Evolutionary conservation across 2,888 invertebrate genomes (phyloP).

Genomic region (Alloplasta piceator): DNA sequence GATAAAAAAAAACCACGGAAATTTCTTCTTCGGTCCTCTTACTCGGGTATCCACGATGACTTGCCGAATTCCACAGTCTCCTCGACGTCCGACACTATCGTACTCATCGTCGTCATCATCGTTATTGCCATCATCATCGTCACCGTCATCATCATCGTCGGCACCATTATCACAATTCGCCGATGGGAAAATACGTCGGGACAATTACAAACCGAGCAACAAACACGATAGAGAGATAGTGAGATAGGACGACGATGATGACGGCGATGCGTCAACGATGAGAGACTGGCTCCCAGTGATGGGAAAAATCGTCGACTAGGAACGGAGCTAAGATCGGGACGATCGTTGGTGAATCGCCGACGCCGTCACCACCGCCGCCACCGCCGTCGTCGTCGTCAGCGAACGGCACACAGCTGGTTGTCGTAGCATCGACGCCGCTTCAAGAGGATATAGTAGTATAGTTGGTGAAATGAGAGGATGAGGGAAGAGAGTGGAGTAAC

Average conservation of each 20-base stretch:
- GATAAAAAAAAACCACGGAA: not conserved
- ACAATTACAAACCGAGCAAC: too few species aligned
- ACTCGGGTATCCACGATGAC: not conserved
- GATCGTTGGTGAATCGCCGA: constrained; percentile 38
- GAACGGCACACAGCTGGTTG: constrained; percentile 47
- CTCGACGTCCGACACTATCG: not conserved
- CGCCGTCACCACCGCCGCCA: constrained; percentile 3
- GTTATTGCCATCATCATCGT: constrained; percentile 10
- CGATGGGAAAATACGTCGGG: not conserved
- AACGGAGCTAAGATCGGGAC: constrained; percentile 33
- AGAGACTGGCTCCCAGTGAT: constrained; percentile 54
- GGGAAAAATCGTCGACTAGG: constrained; percentile 17
- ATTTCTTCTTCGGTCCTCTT: not conserved
- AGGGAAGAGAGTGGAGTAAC: not conserved
- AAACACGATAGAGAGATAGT: not conserved
- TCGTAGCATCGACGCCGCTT: constrained; percentile 34
- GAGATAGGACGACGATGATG: constrained; percentile 21
- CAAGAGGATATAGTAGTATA: constrained; percentile 1
- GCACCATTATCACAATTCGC: constrained; percentile 46
- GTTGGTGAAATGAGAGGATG: constrained; percentile 1
- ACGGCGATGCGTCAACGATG: constrained; percentile 36
- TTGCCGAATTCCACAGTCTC: constrained; percentile 16
- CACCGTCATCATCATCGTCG: constrained; percentile 21
- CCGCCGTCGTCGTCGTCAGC: not conserved
- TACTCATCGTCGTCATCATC: not conserved